Percentiles rank a stretch among this genome's conserved stretches.
These are phyloP conservation scores for Salarias fasciatus DNA, from an alignment of 2,797 vertebrate genomes.

Conservation along the genomic window DNA sequence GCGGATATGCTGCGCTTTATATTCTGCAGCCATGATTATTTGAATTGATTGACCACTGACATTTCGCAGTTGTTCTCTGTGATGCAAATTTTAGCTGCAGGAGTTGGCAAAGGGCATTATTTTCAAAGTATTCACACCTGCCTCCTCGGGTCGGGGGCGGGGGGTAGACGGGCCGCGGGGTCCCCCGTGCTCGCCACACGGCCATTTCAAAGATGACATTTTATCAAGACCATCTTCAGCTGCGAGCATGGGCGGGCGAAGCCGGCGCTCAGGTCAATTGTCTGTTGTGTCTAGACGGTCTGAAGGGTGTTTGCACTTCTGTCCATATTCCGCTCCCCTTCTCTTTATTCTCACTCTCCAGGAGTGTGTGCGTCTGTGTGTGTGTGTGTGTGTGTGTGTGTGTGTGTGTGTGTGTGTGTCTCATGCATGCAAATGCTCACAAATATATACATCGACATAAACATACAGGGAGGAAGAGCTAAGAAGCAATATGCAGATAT, in stretches of 20 bases:
- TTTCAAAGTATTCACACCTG: constrained; percentile 77
- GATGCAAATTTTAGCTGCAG: constrained; percentile 77
- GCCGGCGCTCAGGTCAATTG: constrained; percentile 70
- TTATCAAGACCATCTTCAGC: constrained; percentile 78
- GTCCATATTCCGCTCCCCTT: constrained; percentile 52
- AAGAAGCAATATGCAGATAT: constrained; percentile 8
- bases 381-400: too few relatives aligned
- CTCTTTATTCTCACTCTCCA: constrained; percentile 23
- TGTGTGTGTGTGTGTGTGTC: too few relatives aligned
- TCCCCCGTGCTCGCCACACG: constrained; percentile 47
- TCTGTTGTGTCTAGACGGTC: constrained; percentile 62
- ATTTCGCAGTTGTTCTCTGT: constrained; percentile 78
- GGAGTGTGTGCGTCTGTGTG: too few relatives aligned
- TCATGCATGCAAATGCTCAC: constrained; percentile 22
- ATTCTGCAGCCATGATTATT: constrained; percentile 71
- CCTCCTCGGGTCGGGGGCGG: constrained; percentile 45
- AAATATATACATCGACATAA: background rate
- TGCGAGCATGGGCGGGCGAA: constrained; percentile 74
- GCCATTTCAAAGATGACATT: constrained; percentile 80
- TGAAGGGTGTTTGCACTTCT: constrained; percentile 51
- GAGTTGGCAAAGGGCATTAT: constrained; percentile 74
- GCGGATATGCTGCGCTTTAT: constrained; percentile 64
- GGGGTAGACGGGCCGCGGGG: constrained; percentile 28
- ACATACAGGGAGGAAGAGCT: constrained; percentile 9
- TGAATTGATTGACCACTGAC: constrained; percentile 81